phyloP scores from a whole-genome alignment of 2,888 invertebrate species.

The Tetranychus truncatus region DNA sequence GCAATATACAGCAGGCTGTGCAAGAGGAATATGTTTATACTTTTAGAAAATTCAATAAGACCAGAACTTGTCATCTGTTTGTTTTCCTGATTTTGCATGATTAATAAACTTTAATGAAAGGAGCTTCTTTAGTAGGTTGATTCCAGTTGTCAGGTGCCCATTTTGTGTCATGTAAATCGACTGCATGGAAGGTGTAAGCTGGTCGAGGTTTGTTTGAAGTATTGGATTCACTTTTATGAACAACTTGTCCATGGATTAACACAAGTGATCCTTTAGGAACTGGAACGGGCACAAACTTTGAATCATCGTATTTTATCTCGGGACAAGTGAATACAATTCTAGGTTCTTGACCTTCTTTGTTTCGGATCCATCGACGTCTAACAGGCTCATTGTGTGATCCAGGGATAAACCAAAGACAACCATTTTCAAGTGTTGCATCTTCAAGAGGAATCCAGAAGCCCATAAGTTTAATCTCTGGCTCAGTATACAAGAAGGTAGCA shows the following conservation, averaged over 20 bases:
- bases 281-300: conserved; percentile 55
- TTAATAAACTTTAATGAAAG: neutral
- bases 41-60: too few relatives aligned
- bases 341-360: conserved; percentile 41
- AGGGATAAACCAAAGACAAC: conserved; percentile 76
- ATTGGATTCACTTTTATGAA: conserved; percentile 77
- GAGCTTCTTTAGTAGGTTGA: conserved; percentile 17
- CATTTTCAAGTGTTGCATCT: conserved; percentile 76
- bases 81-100: too few relatives aligned
- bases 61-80: too few relatives aligned
- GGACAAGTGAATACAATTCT: conserved; percentile 45
- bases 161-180: conserved; percentile 53
- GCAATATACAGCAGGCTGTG: too few relatives aligned
- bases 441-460: conserved; percentile 94
- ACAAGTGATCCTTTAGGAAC: conserved; percentile 71
- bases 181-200: conserved; percentile 85
- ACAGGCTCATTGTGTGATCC: conserved; percentile 75
- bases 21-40: too few relatives aligned
- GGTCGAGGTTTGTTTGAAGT: conserved; percentile 62
- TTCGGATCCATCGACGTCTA: conserved; percentile 41
- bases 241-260: conserved; percentile 73
- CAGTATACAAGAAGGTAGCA: conserved; percentile 64
- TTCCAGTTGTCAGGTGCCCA: conserved; percentile 62
- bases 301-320: conserved; percentile 41
- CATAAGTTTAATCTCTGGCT: conserved; percentile 50